phyloP scores from a whole-genome alignment of 53 echinoderm and acorn worm genomes.

The Holothuria scabra region DNA sequence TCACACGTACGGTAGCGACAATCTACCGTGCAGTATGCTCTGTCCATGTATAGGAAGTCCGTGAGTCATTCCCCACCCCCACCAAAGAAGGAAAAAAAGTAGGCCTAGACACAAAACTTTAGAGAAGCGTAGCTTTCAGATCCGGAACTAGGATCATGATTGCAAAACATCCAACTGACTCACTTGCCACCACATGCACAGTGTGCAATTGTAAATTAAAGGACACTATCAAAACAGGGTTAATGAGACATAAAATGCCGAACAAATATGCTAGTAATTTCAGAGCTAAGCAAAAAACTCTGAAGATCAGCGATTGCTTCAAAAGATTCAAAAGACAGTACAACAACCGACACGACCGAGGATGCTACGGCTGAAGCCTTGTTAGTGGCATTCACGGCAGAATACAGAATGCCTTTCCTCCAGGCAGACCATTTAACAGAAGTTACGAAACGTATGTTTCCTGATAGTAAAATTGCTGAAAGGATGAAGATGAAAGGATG shows the following conservation, averaged over 20 bases:
- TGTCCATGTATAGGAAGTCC: too few relatives aligned
- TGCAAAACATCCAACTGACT: not conserved
- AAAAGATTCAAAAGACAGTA: not conserved
- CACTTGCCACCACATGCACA: not conserved
- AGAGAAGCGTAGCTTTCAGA: too few relatives aligned
- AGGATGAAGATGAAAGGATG: not conserved
- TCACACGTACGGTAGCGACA: too few relatives aligned
- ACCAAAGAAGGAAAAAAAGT: too few relatives aligned
- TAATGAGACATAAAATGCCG: too few relatives aligned
- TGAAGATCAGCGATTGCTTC: not conserved
- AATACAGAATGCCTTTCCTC: constrained; percentile 1
- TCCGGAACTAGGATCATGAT: too few relatives aligned
- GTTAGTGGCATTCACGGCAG: not conserved
- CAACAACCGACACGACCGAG: not conserved
- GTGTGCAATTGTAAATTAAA: not conserved
- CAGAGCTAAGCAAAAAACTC: not conserved
- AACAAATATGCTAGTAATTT: not conserved
- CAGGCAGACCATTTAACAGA: constrained; percentile 14
- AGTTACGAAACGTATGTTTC: not conserved
- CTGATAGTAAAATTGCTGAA: not conserved
- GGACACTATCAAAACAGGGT: not conserved
- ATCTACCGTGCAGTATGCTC: too few relatives aligned
- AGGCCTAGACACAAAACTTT: too few relatives aligned
- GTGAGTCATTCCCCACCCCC: too few relatives aligned
- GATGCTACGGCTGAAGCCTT: not conserved